phyloP scores from a whole-genome alignment of 1,140 invertebrate species.

The Chironomus tepperi region DNA sequence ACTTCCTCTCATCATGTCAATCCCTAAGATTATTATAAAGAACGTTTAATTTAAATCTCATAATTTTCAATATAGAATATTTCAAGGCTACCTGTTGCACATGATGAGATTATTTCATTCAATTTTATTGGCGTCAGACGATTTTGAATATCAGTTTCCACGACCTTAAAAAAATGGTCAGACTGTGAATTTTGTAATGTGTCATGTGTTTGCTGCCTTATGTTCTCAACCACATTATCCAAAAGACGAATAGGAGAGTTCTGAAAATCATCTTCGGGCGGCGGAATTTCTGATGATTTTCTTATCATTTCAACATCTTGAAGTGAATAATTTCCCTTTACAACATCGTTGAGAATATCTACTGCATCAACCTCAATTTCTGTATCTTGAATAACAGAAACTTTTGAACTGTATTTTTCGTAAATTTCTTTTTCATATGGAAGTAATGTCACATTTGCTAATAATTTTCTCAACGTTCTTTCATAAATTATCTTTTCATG shows the following conservation, averaged over 20 bases:
- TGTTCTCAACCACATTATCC: background rate
- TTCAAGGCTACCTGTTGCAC: background rate
- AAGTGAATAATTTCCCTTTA: background rate
- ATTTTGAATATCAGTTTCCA: background rate
- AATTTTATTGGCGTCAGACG: background rate
- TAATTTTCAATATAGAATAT: too few species aligned
- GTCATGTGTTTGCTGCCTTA: background rate
- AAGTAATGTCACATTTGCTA: background rate
- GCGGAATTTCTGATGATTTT: background rate
- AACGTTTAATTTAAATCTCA: too few species aligned
- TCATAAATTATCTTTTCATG: background rate
- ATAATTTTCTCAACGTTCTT: background rate
- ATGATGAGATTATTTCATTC: background rate
- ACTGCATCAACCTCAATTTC: background rate
- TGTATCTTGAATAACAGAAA: background rate
- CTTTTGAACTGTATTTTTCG: background rate
- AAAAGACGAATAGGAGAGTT: background rate
- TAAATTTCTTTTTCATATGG: background rate
- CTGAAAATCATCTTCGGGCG: background rate
- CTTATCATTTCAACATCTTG: background rate
- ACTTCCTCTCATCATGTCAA: background rate
- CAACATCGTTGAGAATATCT: background rate
- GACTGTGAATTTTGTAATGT: background rate
- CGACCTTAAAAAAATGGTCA: background rate
- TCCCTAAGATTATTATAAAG: background rate